These are phyloP conservation scores for Saiga tatarica DNA, from an alignment of 2,113 vertebrate species.

Conservation along the genomic window DNA sequence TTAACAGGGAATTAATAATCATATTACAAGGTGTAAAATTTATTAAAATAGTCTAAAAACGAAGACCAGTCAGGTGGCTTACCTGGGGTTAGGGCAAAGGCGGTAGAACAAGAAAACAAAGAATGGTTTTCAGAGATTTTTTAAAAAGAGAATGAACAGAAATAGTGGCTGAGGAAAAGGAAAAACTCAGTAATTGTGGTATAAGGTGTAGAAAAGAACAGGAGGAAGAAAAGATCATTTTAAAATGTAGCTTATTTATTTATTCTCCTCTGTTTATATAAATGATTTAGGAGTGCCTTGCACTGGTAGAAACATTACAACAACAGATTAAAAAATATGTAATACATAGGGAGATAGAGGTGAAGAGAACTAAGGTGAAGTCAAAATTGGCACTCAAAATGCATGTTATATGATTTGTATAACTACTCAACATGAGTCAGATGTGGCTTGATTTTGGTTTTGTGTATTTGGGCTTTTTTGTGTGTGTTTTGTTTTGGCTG, in stretches of 20 bases:
- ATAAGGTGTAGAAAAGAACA: background rate
- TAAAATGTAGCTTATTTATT: background rate
- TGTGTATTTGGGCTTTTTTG: background rate
- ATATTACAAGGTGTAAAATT: background rate
- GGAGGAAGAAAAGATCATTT: background rate
- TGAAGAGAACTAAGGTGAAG: background rate
- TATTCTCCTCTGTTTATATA: background rate
- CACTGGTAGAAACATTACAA: background rate
- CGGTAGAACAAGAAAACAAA: background rate
- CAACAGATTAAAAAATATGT: background rate
- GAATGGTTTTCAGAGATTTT: background rate
- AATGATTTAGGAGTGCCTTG: background rate
- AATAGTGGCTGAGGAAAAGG: background rate
- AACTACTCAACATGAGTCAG: background rate
- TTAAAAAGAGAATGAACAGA: background rate
- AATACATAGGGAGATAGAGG: background rate
- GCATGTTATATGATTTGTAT: background rate
- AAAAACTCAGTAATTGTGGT: background rate
- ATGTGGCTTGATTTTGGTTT: background rate
- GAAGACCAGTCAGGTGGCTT: background rate
- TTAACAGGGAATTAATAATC: background rate
- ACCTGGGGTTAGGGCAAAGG: background rate
- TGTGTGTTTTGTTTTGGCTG: background rate
- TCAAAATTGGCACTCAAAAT: background rate
- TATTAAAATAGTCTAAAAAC: background rate